phyloP scores from a whole-genome alignment of 2,888 invertebrate genomes.

The Baronia brevicornis region DNA sequence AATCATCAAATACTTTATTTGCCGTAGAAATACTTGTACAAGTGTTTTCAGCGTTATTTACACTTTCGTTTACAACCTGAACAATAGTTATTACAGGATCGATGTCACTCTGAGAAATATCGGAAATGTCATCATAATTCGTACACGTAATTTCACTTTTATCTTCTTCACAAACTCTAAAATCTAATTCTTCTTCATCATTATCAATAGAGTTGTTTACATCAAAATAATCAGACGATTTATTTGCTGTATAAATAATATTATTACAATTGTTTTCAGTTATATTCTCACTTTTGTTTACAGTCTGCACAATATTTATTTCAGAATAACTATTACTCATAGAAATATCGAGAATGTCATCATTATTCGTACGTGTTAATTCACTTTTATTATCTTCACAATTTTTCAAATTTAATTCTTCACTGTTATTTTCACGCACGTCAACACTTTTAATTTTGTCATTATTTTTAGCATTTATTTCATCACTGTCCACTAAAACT shows the following conservation, averaged over 20 bases:
- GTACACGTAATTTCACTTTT: conserved; percentile 3
- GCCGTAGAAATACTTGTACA: background rate
- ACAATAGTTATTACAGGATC: background rate
- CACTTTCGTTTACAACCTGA: background rate
- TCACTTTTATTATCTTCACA: too few species aligned
- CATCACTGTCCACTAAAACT: conserved; percentile 22
- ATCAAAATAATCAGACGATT: conserved; percentile 1
- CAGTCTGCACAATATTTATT: too few species aligned
- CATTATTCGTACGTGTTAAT: too few species aligned
- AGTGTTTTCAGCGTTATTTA: background rate
- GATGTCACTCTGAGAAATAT: conserved; percentile 17
- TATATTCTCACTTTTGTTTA: too few species aligned
- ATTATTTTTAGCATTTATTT: conserved; percentile 9
- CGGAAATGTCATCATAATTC: conserved; percentile 11
- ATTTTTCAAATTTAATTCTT: too few species aligned
- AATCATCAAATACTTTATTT: background rate
- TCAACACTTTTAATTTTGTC: conserved; percentile 1
- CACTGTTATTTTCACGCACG: background rate
- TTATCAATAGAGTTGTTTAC: conserved; percentile 9
- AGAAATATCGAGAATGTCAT: too few species aligned
- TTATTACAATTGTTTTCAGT: conserved; percentile 15
- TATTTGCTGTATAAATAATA: too few species aligned
- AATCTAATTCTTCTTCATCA: conserved; percentile 13
- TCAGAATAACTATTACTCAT: too few species aligned
- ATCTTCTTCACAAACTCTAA: conserved; percentile 2